phyloP scores from a whole-genome alignment of 2,113 vertebrate species.

The Motacilla alba region DNA sequence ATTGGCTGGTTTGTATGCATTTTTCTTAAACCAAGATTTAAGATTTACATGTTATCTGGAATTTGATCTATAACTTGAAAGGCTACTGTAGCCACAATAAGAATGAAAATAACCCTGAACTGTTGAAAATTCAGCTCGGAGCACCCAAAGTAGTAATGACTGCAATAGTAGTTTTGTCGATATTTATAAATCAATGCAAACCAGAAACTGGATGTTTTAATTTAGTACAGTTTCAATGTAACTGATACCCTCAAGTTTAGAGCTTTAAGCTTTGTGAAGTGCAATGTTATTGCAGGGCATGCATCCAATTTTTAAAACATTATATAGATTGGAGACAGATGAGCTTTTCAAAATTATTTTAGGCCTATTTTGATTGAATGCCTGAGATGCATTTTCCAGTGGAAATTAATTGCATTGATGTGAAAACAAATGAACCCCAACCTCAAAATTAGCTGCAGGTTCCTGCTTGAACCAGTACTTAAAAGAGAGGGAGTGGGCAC shows the following conservation, averaged over 20 bases:
- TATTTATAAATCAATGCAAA: conserved; percentile 56
- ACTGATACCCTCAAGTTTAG: conserved; percentile 53
- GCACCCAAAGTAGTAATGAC: conserved; percentile 42
- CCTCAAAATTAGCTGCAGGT: conserved; percentile 69
- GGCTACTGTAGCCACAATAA: conserved; percentile 26
- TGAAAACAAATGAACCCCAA: conserved; percentile 71
- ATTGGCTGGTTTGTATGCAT: not conserved
- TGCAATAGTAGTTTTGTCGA: conserved; percentile 45
- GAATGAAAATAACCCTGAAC: conserved; percentile 43
- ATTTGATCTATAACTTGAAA: conserved; percentile 46
- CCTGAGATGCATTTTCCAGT: conserved; percentile 69
- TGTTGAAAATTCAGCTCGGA: conserved; percentile 43
- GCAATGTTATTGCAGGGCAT: conserved; percentile 60
- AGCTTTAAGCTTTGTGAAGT: conserved; percentile 56
- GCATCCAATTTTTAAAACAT: conserved; percentile 71
- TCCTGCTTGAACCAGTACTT: not conserved
- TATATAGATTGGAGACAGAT: conserved; percentile 74
- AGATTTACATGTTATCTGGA: conserved; percentile 39
- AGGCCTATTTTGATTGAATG: conserved; percentile 68
- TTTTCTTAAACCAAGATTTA: conserved; percentile 36
- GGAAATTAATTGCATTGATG: conserved; percentile 71
- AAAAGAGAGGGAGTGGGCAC: not conserved
- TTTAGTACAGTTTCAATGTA: conserved; percentile 41
- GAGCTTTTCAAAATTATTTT: conserved; percentile 67
- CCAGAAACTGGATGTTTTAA: conserved; percentile 60